Evolutionary conservation across 2,888 invertebrate species (phyloP), one percentile per base, ranked within the genome.

Genomic region (Nephrocerus scutellatus): DNA sequence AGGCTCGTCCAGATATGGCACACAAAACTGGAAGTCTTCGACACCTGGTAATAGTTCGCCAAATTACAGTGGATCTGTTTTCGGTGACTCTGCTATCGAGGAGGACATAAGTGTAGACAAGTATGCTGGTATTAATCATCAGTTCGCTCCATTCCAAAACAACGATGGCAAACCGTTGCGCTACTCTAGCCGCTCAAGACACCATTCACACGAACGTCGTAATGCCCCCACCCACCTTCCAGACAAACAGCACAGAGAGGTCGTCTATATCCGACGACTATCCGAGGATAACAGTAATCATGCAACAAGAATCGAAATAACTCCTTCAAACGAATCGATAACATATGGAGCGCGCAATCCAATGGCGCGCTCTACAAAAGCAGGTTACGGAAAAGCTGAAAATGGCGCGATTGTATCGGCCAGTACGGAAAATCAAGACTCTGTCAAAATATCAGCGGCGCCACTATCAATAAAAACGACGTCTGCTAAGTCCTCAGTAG

Each of bases 51-150:
- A 64, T 20, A 67, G 65, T 32, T 68, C 68, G 4, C 69, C 69
- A 12, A 69, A 69, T 46, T 69, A 68, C 39, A 68, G 67, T 42
- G 70, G 68, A 22, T 69, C 69, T 14, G 62, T 69, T 46, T 69
- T 69, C 34, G 69, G 68, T 12, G 69, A 69, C 44, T 69, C 69
- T 6, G 69, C 69, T 26, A 69, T 69, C 19, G 69, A 68, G 47
- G 69, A 69, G 39, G 69, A 69, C 35, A 66, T 69, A 26, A 69
- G 68, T 43, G 63, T 67, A 24, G 67, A 65, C 25, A 69, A 69
- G 52, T 68, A 65, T 51, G 63, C 66, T 3, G 63, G 61, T 26
- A 60, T 66, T 34, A 50, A 56, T 5, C 62, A 55, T 23, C 65
- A 66, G 49, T 61, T 61, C 25, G 57, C 62, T 50, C 58, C 57